Percentiles rank a stretch among this genome's conserved stretches.
These are phyloP conservation scores for Agrochola lota DNA, from an alignment of 2,888 invertebrate genomes.

Conservation along the genomic window DNA sequence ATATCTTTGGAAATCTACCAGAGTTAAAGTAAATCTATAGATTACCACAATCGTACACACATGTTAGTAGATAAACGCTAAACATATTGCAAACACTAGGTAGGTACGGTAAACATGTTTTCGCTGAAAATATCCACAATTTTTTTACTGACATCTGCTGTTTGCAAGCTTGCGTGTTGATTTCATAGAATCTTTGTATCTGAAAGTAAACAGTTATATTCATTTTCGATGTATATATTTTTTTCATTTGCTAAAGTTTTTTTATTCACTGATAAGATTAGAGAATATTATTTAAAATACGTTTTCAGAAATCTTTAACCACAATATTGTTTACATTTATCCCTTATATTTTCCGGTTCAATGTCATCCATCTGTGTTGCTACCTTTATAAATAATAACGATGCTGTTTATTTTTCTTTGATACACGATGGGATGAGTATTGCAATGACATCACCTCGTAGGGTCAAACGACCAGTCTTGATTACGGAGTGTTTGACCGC, in stretches of 20 bases:
- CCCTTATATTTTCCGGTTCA: conserved; percentile 41
- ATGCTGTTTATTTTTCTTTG: conserved; percentile 61
- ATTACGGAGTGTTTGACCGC: conserved; percentile 71
- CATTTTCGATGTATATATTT: conserved; percentile 8
- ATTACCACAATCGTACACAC: conserved; percentile 66
- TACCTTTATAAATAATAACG: conserved; percentile 56
- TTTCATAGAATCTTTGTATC: conserved; percentile 30
- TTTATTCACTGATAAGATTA: not conserved
- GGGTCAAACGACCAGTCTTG: conserved; percentile 67
- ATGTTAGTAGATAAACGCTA: conserved; percentile 64
- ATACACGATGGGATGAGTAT: conserved; percentile 51
- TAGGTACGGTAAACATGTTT: conserved; percentile 67
- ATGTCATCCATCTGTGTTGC: conserved; percentile 32
- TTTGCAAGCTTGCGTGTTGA: conserved; percentile 35
- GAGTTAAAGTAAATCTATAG: conserved; percentile 61
- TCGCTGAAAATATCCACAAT: conserved; percentile 50
- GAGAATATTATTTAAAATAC: not conserved
- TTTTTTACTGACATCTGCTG: conserved; percentile 49
- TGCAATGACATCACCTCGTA: conserved; percentile 68
- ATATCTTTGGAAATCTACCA: conserved; percentile 72
- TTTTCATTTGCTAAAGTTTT: conserved; percentile 13
- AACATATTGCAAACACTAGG: conserved; percentile 61
- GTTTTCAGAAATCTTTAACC: conserved; percentile 2
- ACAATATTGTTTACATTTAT: conserved; percentile 4
- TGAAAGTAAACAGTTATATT: conserved; percentile 39